Evolutionary conservation across 2,888 invertebrate species (phyloP).

Genomic region (Nomada flava): DNA sequence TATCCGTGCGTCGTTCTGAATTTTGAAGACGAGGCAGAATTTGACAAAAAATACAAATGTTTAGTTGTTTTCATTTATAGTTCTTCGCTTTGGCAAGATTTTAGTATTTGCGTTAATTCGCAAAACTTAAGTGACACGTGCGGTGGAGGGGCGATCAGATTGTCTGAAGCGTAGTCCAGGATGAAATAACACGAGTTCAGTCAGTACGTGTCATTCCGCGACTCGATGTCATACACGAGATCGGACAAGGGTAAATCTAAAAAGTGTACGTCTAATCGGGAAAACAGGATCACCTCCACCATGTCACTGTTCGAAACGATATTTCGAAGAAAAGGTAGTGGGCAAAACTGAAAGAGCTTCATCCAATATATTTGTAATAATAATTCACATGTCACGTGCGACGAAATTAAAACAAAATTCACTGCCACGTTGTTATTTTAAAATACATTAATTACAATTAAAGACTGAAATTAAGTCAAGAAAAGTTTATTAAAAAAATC

Average conservation of each 20-base stretch:
- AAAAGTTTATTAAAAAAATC: no score
- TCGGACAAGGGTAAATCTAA: slow-evolving; percentile 17
- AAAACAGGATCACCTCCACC: slow-evolving; percentile 20
- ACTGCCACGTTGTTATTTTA: no score
- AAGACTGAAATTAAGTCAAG: no score
- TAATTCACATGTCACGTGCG: no score
- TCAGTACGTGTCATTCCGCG: slow-evolving; percentile 59
- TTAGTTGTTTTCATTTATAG: no score
- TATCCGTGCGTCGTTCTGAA: no score
- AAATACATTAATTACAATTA: no score
- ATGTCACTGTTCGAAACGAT: slow-evolving; percentile 36
- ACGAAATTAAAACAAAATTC: no score
- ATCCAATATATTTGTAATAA: no score
- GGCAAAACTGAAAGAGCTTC: background rate
- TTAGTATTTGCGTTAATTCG: slow-evolving; percentile 5
- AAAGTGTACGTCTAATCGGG: slow-evolving; percentile 17
- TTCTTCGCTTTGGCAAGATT: background rate
- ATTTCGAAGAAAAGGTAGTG: slow-evolving; percentile 43
- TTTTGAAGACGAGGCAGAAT: no score
- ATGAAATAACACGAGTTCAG: slow-evolving; percentile 42
- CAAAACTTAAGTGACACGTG: slow-evolving; percentile 34
- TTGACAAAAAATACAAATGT: no score
- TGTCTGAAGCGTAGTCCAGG: slow-evolving; percentile 43
- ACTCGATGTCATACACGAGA: slow-evolving; percentile 31
- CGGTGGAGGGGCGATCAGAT: slow-evolving; percentile 46